These are phyloP conservation scores for Onthophagus sagittarius DNA, from an alignment of 2,888 invertebrate genomes.

Conservation along the genomic window DNA sequence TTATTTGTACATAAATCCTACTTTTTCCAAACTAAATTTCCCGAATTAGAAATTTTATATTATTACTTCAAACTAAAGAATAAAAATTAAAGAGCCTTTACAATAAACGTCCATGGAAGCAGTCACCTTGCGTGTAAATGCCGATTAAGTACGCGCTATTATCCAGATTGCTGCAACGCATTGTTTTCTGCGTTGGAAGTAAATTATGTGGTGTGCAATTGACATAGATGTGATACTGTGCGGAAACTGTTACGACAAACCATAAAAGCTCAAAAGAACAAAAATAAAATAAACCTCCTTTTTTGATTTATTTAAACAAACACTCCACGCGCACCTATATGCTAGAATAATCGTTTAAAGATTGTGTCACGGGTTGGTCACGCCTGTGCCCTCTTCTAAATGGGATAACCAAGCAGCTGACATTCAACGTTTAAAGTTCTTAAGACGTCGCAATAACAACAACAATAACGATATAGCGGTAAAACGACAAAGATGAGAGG, in stretches of 20 bases:
- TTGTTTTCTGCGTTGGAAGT: constrained; percentile 9
- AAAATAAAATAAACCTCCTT: background rate
- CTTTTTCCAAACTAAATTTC: background rate
- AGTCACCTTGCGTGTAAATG: background rate
- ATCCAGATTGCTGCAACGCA: constrained; percentile 6
- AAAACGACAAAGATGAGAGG: no score
- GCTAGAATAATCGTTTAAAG: background rate
- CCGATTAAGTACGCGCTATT: background rate
- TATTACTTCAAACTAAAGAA: no score
- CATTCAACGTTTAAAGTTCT: background rate
- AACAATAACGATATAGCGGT: background rate
- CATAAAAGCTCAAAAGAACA: background rate
- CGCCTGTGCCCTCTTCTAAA: background rate
- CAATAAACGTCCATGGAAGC: background rate
- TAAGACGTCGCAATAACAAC: background rate
- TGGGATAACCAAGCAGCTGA: background rate
- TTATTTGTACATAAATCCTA: background rate
- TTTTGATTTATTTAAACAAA: background rate
- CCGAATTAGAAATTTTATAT: no score
- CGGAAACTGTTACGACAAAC: constrained; percentile 2
- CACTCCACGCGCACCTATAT: background rate
- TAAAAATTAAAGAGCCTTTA: background rate
- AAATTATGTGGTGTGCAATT: constrained; percentile 2
- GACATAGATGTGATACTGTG: constrained; percentile 9
- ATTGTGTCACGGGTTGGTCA: background rate